Evolutionary conservation across 2,113 vertebrate genomes (phyloP).

Genomic region (Stegastes partitus): DNA sequence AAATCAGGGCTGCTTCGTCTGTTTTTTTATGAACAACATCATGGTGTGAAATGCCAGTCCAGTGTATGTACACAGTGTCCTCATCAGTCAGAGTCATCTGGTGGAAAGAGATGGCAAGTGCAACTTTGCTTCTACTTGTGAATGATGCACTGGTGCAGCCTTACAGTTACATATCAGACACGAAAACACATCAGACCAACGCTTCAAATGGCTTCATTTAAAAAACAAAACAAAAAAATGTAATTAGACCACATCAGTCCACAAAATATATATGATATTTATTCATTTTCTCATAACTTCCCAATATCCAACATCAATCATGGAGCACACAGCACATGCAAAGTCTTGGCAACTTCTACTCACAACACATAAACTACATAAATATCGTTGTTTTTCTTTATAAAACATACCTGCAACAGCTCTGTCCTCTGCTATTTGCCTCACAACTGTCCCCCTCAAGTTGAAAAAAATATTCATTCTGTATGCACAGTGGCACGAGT

Average conservation of each 20-base stretch:
- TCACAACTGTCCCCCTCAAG: constrained; percentile 64
- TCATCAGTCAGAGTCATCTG: constrained; percentile 37
- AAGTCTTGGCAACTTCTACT: constrained; percentile 52
- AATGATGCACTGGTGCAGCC: background rate
- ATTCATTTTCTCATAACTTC: constrained; percentile 18
- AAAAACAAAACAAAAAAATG: background rate
- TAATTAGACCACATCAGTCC: too few species aligned
- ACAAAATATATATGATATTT: background rate
- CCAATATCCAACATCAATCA: constrained; percentile 6
- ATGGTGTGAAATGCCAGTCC: background rate
- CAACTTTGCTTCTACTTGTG: constrained; percentile 21
- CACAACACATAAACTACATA: background rate
- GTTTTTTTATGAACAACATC: background rate
- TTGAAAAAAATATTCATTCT: constrained; percentile 79
- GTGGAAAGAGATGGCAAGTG: constrained; percentile 33
- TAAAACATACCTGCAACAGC: constrained; percentile 69
- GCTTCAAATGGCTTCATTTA: background rate
- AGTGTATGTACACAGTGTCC: background rate
- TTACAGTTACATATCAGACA: background rate
- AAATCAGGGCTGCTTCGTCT: background rate
- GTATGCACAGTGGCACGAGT: constrained; percentile 15
- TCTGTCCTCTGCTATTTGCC: constrained; percentile 71
- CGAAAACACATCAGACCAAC: background rate
- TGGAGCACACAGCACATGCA: constrained; percentile 25
- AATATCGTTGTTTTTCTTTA: background rate